Base-by-base conservation (phyloP, 2,888 invertebrate genomes). In the Conistra vaccinii region DNA sequence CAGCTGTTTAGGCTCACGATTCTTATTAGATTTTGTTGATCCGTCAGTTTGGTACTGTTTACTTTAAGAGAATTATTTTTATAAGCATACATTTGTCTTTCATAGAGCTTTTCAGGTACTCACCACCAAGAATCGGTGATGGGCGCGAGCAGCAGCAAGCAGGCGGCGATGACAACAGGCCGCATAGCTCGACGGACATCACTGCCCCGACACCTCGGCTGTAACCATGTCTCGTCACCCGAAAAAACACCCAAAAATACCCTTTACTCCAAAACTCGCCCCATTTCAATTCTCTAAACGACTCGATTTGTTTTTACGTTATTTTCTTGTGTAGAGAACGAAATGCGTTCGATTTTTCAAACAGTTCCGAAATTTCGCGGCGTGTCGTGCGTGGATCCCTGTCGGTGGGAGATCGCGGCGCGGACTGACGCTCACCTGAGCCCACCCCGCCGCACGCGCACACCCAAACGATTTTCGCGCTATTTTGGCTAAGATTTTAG, bases 91-190 rank as follows among this genome's bases (percentile, higher is more conserved):
- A 55, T 77, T 71, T 42, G 57, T 29, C 69, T 78, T 60, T 65
- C 1, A 61, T 51, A 67, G 62, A 78, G 72, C 63, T 83, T 62
- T 78, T 48, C 65, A 73, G 48, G 77, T 92, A 98, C 98, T 98
- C 97, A 98, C 98, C 98, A 98, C 97, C 98, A 98, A 94, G 98
- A 97, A 95, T 98, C 98, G 95, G 98, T 98, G 97, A 98, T 98
- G 97, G 98, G 98, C 97, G 98, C 98, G 97, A 98, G 97, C 96
- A 98, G 97, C 97, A 98, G 97, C 94, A 98, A 97, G 96, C 98
- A 98, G 94, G 98, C 97, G 96, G 98, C 97, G 97, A 98, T 97
- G 96, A 98, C 97, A 96, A 98, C 97, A 95, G 98, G 97, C 97
- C 98, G 98, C 97, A 98, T 97, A 88, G 92, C 95, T 92, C 91